Evolutionary conservation across 2,888 invertebrate genomes (phyloP), one percentile per base, ranked within the genome.

Genomic region (Peribatodes rhomboidaria): DNA sequence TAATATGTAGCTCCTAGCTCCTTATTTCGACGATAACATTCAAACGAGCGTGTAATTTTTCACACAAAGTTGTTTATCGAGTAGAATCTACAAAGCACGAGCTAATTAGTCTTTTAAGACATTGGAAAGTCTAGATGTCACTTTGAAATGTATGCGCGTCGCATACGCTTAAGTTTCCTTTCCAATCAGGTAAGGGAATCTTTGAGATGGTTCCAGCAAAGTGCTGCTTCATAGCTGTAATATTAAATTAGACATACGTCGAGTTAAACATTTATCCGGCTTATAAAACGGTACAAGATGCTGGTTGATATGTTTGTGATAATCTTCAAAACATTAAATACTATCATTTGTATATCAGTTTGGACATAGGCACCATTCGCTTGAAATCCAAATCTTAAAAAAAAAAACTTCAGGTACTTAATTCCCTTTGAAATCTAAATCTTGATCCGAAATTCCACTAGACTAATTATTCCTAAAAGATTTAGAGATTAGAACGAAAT

Each of bases 161-260:
- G 59, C 22, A 39, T 55, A 72, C 74, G 75, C 78, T 81, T 82
- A 76, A 74, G 79, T 80, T 81, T 77, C 75, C 75, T 73, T 68
- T 68, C 72, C 27, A 27, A 27, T 27, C 27, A n/a, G 76, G 77
- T 78, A 76, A 58, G 39, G 31, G 16, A 60, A 65, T 58, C 52
- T 61, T 59, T 10, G 33, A 33, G 42, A 56, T 33, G 20, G 37
- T 42, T 54, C 14, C n/a, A 27, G 44, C 37, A 39, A 52, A 65
- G 55, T 58, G 46, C 18, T 65, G 56, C 37, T 46, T 33, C 55
- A 33, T 54, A 50, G 42, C 41, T 55, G 22, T 61, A 49, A 60
- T 50, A 49, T 50, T 50, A 35, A 22, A 55, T 61, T 44, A 50
- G 27, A 49, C 42, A 37, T 44, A 22, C 20, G 33, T 59, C 42